A percentile compares a stretch with the other conserved stretches of the same genome.
These are phyloP conservation scores for Drosophila pectinifera DNA, from an alignment of 1,140 invertebrate species.

Conservation along the genomic window DNA sequence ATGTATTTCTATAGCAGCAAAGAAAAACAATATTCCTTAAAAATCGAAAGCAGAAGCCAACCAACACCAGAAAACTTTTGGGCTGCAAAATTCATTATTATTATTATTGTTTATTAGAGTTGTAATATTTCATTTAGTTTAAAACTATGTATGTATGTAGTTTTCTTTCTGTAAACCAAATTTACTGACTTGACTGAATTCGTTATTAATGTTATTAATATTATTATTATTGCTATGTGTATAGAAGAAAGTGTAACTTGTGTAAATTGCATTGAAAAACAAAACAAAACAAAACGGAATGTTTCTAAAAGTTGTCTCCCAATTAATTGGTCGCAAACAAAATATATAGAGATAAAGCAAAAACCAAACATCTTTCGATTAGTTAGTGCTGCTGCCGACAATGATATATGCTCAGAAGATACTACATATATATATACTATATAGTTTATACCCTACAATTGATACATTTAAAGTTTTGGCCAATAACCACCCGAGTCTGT, in stretches of 20 bases:
- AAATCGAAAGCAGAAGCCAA: slow-evolving; percentile 34
- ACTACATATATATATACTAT: slow-evolving; percentile 17
- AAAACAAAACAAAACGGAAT: slow-evolving; percentile 8
- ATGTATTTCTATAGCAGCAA: slow-evolving; percentile 62
- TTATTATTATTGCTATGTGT: slow-evolving; percentile 66
- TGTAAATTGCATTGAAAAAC: slow-evolving; percentile 70
- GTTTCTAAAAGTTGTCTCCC: slow-evolving; percentile 50
- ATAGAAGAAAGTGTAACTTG: slow-evolving; percentile 76
- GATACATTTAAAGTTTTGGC: slow-evolving; percentile 7
- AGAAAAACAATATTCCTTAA: slow-evolving; percentile 66
- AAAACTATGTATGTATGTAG: slow-evolving; percentile 50
- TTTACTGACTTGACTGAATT: slow-evolving; percentile 82
- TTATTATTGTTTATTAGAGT: slow-evolving; percentile 65
- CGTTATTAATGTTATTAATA: slow-evolving; percentile 81
- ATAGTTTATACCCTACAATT: slow-evolving; percentile 18
- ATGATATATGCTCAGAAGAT: slow-evolving; percentile 50
- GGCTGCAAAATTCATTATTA: slow-evolving; percentile 25
- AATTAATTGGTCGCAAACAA: slow-evolving; percentile 46
- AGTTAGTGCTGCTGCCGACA: slow-evolving; percentile 29
- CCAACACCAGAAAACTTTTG: slow-evolving; percentile 36
- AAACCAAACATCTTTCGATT: slow-evolving; percentile 49
- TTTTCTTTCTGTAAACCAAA: slow-evolving; percentile 79
- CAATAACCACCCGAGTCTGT: slow-evolving; percentile 19
- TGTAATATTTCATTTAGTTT: slow-evolving; percentile 47
- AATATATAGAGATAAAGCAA: slow-evolving; percentile 47